These are phyloP conservation scores for Lamprotornis superbus DNA, from an alignment of 2,113 vertebrate species.

Conservation along the genomic window DNA sequence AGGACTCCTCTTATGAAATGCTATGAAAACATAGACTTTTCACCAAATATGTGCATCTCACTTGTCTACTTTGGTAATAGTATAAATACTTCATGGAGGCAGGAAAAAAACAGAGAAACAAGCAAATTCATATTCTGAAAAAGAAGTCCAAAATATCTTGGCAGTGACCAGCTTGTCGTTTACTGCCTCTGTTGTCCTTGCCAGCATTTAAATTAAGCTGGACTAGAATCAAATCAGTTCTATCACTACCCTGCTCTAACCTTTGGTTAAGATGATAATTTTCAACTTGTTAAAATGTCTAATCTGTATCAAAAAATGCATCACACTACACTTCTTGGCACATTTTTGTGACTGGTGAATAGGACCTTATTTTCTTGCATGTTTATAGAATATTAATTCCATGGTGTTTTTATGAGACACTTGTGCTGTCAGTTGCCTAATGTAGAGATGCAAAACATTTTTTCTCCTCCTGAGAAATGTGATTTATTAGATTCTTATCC, in stretches of 20 bases:
- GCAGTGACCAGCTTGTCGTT: slow-evolving; percentile 46
- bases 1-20: neutral
- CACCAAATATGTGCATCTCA: neutral
- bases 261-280: slow-evolving; percentile 58
- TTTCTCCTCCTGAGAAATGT: slow-evolving; percentile 17
- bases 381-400: slow-evolving; percentile 9
- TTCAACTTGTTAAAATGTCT: slow-evolving; percentile 53
- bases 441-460: neutral
- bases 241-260: slow-evolving; percentile 7
- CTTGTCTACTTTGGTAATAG: neutral
- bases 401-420: neutral
- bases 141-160: slow-evolving; percentile 60
- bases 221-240: slow-evolving; percentile 59
- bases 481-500: slow-evolving; percentile 28
- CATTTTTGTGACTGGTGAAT: neutral
- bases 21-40: neutral
- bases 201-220: slow-evolving; percentile 69
- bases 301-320: slow-evolving; percentile 40
- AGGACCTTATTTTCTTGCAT: neutral
- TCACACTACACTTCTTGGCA: neutral
- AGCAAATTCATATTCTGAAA: slow-evolving; percentile 36
- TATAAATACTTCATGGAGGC: neutral
- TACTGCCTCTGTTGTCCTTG: slow-evolving; percentile 45
- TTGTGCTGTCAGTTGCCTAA: neutral
- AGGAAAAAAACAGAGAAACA: neutral